These are phyloP conservation scores for Myotis pilosus DNA, from an alignment of 2,797 vertebrate species.

Conservation along the genomic window DNA sequence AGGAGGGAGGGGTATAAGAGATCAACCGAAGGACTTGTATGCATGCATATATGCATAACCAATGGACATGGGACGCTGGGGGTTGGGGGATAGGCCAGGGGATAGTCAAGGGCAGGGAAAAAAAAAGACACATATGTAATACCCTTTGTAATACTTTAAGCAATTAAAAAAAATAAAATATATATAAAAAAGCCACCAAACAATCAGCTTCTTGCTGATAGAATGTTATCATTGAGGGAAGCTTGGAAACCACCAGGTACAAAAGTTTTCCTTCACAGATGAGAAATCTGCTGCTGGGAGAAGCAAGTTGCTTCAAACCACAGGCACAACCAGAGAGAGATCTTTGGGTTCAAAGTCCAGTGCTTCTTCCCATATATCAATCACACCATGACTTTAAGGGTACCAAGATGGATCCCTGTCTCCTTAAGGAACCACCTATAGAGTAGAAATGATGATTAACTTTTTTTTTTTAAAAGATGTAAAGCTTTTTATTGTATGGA, in stretches of 20 bases:
- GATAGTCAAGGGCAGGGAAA: too few relatives aligned
- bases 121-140: too few relatives aligned
- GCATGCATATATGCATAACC: too few relatives aligned
- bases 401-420: not conserved
- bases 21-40: too few relatives aligned
- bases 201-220: not conserved
- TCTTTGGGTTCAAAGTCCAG: not conserved
- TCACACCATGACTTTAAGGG: not conserved
- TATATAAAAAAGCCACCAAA: not conserved
- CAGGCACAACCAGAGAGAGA: not conserved
- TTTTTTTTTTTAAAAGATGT: not conserved
- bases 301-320: not conserved
- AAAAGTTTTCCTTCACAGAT: not conserved
- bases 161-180: too few relatives aligned
- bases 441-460: not conserved
- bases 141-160: too few relatives aligned
- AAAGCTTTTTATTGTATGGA: not conserved
- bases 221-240: not conserved
- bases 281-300: not conserved
- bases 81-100: too few relatives aligned
- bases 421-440: not conserved
- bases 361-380: rapidly evolving
- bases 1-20: too few relatives aligned
- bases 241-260: not conserved
- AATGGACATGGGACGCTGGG: too few relatives aligned